A percentile compares a stretch with the other conserved stretches of the same genome.
Conservation (phyloP, 1,140 invertebrate genomes). For the Neuroterus valhalla region DNA sequence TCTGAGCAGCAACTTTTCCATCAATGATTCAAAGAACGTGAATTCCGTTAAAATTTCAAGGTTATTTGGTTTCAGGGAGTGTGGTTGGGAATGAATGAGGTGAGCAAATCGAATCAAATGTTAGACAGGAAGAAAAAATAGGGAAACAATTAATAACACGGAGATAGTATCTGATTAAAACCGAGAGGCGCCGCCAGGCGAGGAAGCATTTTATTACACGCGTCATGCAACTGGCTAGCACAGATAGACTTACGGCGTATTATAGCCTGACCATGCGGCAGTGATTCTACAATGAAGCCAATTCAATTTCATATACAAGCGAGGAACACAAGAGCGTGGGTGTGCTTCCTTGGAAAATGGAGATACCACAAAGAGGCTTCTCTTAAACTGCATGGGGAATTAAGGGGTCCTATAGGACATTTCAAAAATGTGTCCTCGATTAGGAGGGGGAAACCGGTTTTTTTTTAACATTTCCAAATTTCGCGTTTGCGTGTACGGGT, state of each 20-base stretch:
- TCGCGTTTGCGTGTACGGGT: too few species aligned
- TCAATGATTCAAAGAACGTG: too few species aligned
- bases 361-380: conserved; percentile 50
- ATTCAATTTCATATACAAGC: conserved; percentile 11
- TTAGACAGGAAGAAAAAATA: conserved; percentile 16
- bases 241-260: conserved; percentile 47
- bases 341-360: conserved; percentile 23
- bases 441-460: too few species aligned
- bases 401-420: conserved; percentile 49
- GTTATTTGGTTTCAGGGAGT: background rate
- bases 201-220: conserved; percentile 45
- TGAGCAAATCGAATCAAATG: conserved; percentile 5
- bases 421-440: too few species aligned
- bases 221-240: conserved; percentile 46
- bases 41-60: background rate
- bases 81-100: background rate
- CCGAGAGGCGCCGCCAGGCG: conserved; percentile 42
- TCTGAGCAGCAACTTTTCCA: too few species aligned
- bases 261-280: conserved; percentile 38
- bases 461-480: too few species aligned
- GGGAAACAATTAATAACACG: conserved; percentile 17
- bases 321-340: background rate
- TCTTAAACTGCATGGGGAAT: conserved; percentile 53
- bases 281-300: conserved; percentile 32
- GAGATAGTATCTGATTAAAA: conserved; percentile 22